phyloP scores from a whole-genome alignment of 1,140 invertebrate species.

The Bombus affinis region DNA sequence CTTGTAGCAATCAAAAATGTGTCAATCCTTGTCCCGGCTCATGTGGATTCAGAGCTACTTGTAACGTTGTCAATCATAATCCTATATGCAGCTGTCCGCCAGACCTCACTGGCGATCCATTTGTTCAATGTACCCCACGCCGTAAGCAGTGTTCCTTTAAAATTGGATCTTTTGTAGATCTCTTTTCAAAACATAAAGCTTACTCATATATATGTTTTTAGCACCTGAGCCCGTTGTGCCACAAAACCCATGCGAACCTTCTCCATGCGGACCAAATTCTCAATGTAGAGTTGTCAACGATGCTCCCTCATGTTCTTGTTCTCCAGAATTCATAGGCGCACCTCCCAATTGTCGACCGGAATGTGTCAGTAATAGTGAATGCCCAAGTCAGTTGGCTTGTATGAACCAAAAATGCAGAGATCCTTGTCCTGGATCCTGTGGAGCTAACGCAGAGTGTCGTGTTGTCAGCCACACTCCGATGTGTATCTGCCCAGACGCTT shows the following conservation, averaged over 20 bases:
- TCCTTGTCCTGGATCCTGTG: constrained; percentile 84
- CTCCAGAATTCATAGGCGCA: constrained; percentile 78
- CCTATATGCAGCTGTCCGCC: constrained; percentile 88
- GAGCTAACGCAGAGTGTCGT: constrained; percentile 85
- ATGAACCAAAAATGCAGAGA: constrained; percentile 84
- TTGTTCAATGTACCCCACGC: constrained; percentile 76
- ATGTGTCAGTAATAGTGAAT: constrained; percentile 84
- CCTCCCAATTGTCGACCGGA: constrained; percentile 83
- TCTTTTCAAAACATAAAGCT: too few relatives aligned
- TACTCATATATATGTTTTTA: not conserved
- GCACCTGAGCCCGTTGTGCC: not conserved
- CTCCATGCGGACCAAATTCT: constrained; percentile 88
- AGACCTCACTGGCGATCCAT: constrained; percentile 86
- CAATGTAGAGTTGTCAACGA: constrained; percentile 84
- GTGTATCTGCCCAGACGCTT: constrained; percentile 86
- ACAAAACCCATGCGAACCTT: constrained; percentile 88
- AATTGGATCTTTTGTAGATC: too few relatives aligned
- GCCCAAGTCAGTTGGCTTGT: constrained; percentile 82
- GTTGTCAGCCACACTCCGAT: constrained; percentile 85
- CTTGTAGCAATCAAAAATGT: constrained; percentile 87
- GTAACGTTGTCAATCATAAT: constrained; percentile 89
- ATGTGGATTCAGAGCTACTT: constrained; percentile 85
- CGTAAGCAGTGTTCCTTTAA: constrained; percentile 52
- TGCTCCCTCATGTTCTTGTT: constrained; percentile 86
- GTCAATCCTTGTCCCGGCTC: constrained; percentile 88